phyloP scores from a whole-genome alignment of 1,140 invertebrate species.

The Drosophila obscura region DNA sequence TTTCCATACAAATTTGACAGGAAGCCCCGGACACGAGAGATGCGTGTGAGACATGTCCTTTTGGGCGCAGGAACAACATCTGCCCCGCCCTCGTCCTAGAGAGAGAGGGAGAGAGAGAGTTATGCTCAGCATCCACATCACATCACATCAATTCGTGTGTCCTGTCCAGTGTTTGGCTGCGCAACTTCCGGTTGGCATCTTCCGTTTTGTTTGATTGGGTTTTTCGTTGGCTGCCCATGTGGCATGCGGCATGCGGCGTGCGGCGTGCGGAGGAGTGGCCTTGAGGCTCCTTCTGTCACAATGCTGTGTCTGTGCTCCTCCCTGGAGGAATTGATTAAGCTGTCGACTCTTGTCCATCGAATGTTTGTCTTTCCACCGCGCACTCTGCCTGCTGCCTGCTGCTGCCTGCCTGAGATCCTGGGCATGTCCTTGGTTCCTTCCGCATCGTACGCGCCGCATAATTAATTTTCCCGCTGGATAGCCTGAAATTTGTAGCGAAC shows the following conservation, averaged over 20 bases:
- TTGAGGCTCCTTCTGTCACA: slow-evolving; percentile 15
- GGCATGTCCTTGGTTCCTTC: slow-evolving; percentile 23
- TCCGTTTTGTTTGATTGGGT: slow-evolving; percentile 41
- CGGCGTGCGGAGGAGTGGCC: too few species aligned
- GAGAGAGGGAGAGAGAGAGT: too few species aligned
- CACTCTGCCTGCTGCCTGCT: neutral
- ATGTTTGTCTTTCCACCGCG: slow-evolving; percentile 11
- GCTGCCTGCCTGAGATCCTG: neutral
- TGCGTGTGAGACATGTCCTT: slow-evolving; percentile 11
- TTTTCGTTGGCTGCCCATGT: slow-evolving; percentile 6
- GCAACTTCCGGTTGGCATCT: slow-evolving; percentile 48
- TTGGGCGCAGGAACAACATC: neutral
- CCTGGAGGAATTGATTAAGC: slow-evolving; percentile 66
- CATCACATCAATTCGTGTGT: slow-evolving; percentile 11
- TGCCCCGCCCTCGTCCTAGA: neutral
- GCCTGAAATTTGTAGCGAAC: slow-evolving; percentile 10
- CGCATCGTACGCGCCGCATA: slow-evolving; percentile 22
- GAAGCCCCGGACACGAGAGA: neutral
- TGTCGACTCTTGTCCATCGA: slow-evolving; percentile 35
- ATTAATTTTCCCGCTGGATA: slow-evolving; percentile 26
- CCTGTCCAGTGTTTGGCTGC: slow-evolving; percentile 34
- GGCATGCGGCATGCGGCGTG: neutral
- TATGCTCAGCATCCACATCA: neutral
- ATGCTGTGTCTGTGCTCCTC: slow-evolving; percentile 27
- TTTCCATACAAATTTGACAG: slow-evolving; percentile 69